Conservation (phyloP, 2,113 vertebrate species). For the Platanista minor region DNA sequence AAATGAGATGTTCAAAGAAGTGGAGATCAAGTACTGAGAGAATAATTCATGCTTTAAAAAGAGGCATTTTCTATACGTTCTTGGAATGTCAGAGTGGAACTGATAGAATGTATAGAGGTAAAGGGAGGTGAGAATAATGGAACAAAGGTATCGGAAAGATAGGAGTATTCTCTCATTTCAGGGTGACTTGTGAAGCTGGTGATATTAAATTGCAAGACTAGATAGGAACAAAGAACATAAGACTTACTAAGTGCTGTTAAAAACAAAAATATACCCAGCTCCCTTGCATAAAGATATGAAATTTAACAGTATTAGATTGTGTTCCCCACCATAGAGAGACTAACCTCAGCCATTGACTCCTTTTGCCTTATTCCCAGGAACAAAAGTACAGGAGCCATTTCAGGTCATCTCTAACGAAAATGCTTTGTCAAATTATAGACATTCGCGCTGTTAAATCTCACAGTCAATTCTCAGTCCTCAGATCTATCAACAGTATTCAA, state of each 20-base stretch:
- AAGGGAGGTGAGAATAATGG: not conserved
- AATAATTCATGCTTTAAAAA: conserved; percentile 15
- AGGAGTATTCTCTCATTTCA: conserved; percentile 13
- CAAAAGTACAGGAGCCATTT: not conserved
- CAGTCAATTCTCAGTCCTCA: not conserved
- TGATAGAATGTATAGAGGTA: not conserved
- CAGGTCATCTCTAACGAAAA: not conserved
- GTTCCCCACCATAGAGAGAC: not conserved
- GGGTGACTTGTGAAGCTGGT: not conserved
- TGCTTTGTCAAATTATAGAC: not conserved
- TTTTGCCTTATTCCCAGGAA: not conserved
- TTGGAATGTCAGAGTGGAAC: not conserved
- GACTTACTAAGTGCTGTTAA: not conserved
- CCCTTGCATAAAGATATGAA: not conserved
- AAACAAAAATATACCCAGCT: not conserved
- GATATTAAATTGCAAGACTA: conserved; percentile 5
- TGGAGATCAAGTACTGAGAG: not conserved
- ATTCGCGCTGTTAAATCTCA: not conserved
- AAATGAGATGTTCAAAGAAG: conserved; percentile 39
- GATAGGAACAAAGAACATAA: not conserved
- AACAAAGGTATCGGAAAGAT: not conserved
- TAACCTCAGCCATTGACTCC: not conserved
- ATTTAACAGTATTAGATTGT: not conserved
- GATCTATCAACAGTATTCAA: not conserved
- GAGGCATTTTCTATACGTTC: not conserved